Evolutionary conservation across 2,888 invertebrate genomes (phyloP), one percentile per base, ranked within the genome.

Genomic region (Eupithecia abbreviata): DNA sequence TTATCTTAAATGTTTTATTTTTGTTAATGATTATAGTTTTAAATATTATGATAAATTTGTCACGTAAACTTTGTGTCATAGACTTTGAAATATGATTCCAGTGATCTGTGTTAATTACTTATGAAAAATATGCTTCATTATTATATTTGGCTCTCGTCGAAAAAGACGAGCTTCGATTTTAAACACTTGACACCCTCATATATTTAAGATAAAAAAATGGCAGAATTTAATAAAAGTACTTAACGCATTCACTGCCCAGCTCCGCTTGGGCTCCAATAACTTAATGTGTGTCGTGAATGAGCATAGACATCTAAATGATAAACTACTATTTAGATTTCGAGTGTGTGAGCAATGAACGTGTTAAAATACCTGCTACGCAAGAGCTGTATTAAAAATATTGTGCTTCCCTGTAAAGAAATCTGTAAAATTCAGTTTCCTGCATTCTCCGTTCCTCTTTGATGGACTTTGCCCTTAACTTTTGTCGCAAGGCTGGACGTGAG

Each of bases 21-120:
- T 66, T 15, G 66, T 66, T 66, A 42, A 15, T 13, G 2, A 42
- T 66, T 66, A 15, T 42, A 42, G 2, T 15, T 66, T 66, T 66
- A 13, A 15, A 42, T 66, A 42, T 6, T 42, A 42, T 15, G 6
- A 66, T 42, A 66, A 66, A 42, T 66, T 66, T 42, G 66, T 66
- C 15, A 42, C 42, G 66, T 42, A 66, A 66, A 66, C 41, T 66
- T 41, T 66, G 66, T 66, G 42, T 42, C 66, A 66, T 66, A 66
- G 42, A 66, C 66, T 42, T 9, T 18, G 0, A 58, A 51, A n/a
- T 51, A 58, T 62, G 62, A 62, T 66, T 66, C 66, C 66, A 30
- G 62, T 62, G 62, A 62, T 30, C 12, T 62, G 62, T 62, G 30
- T 62, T 12, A 62, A 12, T 58, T 18, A 58, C 9, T 6, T 58